Conservation (phyloP, 2,113 vertebrate species). For the Corythornis madagascariensis region DNA sequence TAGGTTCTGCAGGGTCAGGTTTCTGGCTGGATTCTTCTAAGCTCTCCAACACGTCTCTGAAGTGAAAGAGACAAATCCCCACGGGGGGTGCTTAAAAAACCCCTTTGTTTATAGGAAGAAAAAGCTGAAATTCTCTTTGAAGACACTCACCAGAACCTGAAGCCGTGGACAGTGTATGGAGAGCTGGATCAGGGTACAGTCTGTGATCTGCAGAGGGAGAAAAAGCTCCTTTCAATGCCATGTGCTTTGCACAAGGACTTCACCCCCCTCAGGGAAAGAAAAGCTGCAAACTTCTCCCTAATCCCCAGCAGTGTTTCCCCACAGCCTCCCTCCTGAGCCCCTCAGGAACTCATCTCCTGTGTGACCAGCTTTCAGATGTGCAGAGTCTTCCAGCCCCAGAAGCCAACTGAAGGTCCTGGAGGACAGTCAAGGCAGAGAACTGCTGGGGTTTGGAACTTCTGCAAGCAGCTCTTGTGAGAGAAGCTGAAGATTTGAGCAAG, state of each 20-base stretch:
- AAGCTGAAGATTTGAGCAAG: neutral
- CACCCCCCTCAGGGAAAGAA: accelerated
- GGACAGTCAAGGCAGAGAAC: neutral
- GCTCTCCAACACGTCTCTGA: neutral
- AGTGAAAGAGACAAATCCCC: neutral
- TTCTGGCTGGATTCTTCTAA: neutral
- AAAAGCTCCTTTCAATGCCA: accelerated
- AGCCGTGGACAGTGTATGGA: slow-evolving; percentile 97
- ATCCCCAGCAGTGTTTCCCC: neutral
- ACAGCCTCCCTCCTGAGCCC: neutral
- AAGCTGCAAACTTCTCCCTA: neutral
- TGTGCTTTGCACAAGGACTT: neutral
- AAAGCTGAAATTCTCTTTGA: neutral
- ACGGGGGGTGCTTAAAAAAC: neutral
- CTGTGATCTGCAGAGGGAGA: slow-evolving; percentile 85
- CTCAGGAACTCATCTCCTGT: neutral
- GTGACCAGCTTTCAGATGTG: accelerated
- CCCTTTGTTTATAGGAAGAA: neutral
- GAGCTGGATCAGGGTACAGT: slow-evolving; percentile 93
- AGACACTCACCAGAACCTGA: slow-evolving; percentile 92
- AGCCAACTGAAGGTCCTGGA: neutral
- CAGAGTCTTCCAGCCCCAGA: neutral
- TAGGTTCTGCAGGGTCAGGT: neutral
- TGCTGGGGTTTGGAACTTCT: neutral
- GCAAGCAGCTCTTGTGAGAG: accelerated